These are phyloP conservation scores for Bufo bufo DNA, from an alignment of 2,113 vertebrate species.

Conservation along the genomic window DNA sequence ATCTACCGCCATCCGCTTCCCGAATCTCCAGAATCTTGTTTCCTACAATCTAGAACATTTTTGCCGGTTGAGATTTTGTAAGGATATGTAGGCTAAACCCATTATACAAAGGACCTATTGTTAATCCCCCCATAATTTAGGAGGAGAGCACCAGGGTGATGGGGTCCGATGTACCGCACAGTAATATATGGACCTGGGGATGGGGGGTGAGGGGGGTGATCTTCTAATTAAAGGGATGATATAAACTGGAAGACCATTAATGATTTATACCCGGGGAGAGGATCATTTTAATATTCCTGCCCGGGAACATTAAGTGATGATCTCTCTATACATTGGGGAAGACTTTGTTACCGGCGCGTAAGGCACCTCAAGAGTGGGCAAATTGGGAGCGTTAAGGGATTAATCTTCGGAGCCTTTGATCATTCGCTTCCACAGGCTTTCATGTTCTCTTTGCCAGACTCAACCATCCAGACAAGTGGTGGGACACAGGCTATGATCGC, in stretches of 20 bases:
- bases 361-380: conserved; percentile 35
- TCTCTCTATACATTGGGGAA: conserved; percentile 31
- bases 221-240: conserved; percentile 40
- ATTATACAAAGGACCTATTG: neutral
- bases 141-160: neutral
- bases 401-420: conserved; percentile 38
- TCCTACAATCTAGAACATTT: neutral
- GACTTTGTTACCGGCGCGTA: neutral
- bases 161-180: neutral
- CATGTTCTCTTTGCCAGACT: neutral
- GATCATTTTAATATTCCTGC: conserved; percentile 40
- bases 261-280: conserved; percentile 47
- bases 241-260: conserved; percentile 6
- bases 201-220: neutral
- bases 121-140: neutral
- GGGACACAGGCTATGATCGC: neutral
- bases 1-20: neutral
- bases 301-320: conserved; percentile 39
- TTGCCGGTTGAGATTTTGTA: conserved; percentile 9
- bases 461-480: neutral
- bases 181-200: conserved; percentile 7
- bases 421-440: neutral
- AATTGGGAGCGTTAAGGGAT: conserved; percentile 39
- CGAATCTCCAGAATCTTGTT: neutral
- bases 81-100: conserved; percentile 17